phyloP scores from a whole-genome alignment of 1,140 invertebrate species.

The Drosophila navojoa region DNA sequence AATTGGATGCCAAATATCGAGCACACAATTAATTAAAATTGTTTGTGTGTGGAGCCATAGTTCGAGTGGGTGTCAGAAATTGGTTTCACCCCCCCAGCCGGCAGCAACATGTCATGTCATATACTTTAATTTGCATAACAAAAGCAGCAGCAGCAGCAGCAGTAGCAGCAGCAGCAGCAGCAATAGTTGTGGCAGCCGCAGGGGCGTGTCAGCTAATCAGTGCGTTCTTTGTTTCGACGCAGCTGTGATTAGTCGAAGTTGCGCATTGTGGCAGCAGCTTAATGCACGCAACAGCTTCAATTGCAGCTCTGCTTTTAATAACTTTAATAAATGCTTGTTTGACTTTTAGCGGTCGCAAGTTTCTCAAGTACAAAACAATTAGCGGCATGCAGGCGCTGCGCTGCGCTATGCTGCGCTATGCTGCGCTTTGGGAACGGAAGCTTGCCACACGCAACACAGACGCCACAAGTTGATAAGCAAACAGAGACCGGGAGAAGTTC shows the following conservation, averaged over 20 bases:
- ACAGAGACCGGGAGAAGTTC: slow-evolving; percentile 5
- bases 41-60: slow-evolving; percentile 56
- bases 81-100: not conserved
- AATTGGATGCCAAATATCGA: slow-evolving; percentile 73
- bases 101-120: slow-evolving; percentile 3
- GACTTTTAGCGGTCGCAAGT: slow-evolving; percentile 75
- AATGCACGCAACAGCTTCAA: slow-evolving; percentile 54
- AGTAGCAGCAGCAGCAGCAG: slow-evolving; percentile 7
- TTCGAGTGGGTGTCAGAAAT: slow-evolving; percentile 62
- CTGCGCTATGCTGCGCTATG: slow-evolving; percentile 24
- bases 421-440: slow-evolving; percentile 68
- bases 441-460: slow-evolving; percentile 67
- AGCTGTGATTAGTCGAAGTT: slow-evolving; percentile 32
- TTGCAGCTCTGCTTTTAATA: slow-evolving; percentile 63
- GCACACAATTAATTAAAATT: slow-evolving; percentile 79
- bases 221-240: slow-evolving; percentile 64
- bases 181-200: slow-evolving; percentile 14
- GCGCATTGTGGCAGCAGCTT: slow-evolving; percentile 3
- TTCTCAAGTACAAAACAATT: slow-evolving; percentile 78
- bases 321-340: slow-evolving; percentile 81
- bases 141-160: slow-evolving; percentile 44
- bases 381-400: slow-evolving; percentile 62
- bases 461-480: slow-evolving; percentile 16
- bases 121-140: slow-evolving; percentile 72
- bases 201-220: slow-evolving; percentile 72